These are phyloP conservation scores for Pandemis corylana DNA, from an alignment of 2,888 invertebrate species.

Conservation along the genomic window DNA sequence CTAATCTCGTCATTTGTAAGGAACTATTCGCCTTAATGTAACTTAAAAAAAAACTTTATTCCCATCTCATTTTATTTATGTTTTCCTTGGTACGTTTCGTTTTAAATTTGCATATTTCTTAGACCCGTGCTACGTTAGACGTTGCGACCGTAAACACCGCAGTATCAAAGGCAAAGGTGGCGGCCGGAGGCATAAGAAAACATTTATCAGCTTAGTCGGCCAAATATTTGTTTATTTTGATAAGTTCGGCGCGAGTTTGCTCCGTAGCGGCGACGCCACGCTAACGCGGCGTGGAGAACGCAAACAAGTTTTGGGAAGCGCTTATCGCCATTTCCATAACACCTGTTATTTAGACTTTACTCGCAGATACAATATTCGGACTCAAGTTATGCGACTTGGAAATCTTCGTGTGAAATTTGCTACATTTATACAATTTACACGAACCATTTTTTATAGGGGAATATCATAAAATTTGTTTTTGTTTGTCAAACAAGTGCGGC, in stretches of 20 bases:
- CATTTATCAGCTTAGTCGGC: conserved; percentile 37
- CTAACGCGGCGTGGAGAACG: conserved; percentile 8
- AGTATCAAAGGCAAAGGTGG: conserved; percentile 13
- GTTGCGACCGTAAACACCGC: conserved; percentile 11
- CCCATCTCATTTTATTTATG: neutral
- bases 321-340: conserved; percentile 6
- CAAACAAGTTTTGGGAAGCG: conserved; percentile 7
- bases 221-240: conserved; percentile 54
- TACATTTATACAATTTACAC: neutral
- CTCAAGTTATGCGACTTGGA: neutral
- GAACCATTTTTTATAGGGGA: neutral
- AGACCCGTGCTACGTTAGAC: neutral
- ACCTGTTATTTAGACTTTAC: conserved; percentile 8
- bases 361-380: neutral
- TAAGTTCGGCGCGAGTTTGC: conserved; percentile 46
- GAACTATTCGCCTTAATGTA: too few species aligned
- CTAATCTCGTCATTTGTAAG: too few species aligned
- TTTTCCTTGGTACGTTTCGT: neutral
- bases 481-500: too few species aligned
- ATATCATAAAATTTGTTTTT: too few species aligned
- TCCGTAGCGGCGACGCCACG: conserved; percentile 36
- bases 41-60: too few species aligned
- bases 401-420: neutral
- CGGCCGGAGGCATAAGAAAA: conserved; percentile 24
- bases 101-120: conserved; percentile 1